These are phyloP conservation scores for Acanthisitta chloris DNA, from an alignment of 2,113 vertebrate species.

Conservation along the genomic window DNA sequence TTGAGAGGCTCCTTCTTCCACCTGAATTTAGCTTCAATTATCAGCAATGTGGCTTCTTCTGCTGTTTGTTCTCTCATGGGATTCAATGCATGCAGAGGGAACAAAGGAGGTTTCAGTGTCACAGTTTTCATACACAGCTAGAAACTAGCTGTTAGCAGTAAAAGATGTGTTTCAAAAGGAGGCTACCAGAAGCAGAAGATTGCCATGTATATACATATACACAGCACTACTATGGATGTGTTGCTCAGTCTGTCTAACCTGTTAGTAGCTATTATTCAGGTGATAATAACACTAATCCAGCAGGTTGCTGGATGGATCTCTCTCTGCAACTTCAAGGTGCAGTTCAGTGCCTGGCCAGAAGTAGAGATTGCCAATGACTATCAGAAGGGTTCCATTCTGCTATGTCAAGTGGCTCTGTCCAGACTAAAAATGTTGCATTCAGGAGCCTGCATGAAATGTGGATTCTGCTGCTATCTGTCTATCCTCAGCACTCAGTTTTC, in stretches of 20 bases:
- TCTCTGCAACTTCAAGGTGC: neutral
- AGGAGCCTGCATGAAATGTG: neutral
- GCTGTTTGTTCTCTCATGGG: neutral
- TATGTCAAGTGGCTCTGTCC: neutral
- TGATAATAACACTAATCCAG: neutral
- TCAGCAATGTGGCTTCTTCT: neutral
- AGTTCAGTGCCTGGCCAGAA: neutral
- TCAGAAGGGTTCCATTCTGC: neutral
- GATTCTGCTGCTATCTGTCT: neutral
- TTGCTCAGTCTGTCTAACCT: neutral
- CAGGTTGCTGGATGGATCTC: neutral
- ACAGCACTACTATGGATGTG: neutral
- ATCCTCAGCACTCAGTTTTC: fast-evolving
- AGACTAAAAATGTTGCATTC: neutral
- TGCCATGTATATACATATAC: neutral
- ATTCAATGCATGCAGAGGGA: neutral
- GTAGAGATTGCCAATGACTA: neutral
- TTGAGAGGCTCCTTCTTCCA: neutral
- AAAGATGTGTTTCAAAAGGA: neutral
- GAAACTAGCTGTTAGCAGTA: neutral
- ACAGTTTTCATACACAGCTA: neutral
- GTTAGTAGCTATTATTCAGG: neutral
- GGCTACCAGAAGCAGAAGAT: neutral
- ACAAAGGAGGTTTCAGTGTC: neutral
- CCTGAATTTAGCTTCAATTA: neutral